phyloP scores from a whole-genome alignment of 2,797 vertebrate genomes.

The Rhinatrema bivittatum region DNA sequence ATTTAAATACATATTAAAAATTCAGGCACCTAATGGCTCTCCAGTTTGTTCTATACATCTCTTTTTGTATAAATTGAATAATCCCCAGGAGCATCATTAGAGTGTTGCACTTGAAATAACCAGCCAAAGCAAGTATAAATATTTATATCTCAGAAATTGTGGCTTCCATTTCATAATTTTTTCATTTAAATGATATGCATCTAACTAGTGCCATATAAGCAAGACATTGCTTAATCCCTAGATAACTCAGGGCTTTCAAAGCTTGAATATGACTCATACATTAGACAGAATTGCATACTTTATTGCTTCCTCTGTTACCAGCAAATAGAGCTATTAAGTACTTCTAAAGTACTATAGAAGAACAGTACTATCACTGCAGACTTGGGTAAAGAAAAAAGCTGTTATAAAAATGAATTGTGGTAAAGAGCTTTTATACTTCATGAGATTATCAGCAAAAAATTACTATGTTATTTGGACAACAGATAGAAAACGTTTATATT shows the following conservation, averaged over 20 bases:
- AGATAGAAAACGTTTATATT: too few species aligned
- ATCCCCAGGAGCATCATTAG: conserved; percentile 13
- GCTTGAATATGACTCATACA: background rate
- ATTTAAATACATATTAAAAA: too few species aligned
- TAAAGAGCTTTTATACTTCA: too few species aligned
- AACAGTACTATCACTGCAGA: too few species aligned
- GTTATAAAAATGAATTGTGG: too few species aligned
- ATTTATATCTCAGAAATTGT: conserved; percentile 11
- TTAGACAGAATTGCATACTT: conserved; percentile 6
- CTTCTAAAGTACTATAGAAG: too few species aligned
- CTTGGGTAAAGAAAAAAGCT: too few species aligned
- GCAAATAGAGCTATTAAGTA: too few species aligned
- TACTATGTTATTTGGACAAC: too few species aligned
- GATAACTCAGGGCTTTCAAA: conserved; percentile 14
- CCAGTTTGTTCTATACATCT: conserved; percentile 5
- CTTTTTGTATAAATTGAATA: conserved; percentile 8
- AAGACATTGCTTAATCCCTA: conserved; percentile 8
- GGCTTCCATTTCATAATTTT: conserved; percentile 7
- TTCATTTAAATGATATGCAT: conserved; percentile 10
- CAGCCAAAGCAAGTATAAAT: conserved; percentile 1
- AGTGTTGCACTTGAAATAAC: conserved; percentile 10
- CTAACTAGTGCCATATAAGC: conserved; percentile 11
- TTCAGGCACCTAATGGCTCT: conserved; percentile 6
- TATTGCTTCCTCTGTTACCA: too few species aligned
- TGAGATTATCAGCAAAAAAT: too few species aligned